Percentiles rank a stretch among this genome's conserved stretches.
Evolutionary conservation across 2,888 invertebrate species (phyloP).

Genomic region (Agonopterix arenella): DNA sequence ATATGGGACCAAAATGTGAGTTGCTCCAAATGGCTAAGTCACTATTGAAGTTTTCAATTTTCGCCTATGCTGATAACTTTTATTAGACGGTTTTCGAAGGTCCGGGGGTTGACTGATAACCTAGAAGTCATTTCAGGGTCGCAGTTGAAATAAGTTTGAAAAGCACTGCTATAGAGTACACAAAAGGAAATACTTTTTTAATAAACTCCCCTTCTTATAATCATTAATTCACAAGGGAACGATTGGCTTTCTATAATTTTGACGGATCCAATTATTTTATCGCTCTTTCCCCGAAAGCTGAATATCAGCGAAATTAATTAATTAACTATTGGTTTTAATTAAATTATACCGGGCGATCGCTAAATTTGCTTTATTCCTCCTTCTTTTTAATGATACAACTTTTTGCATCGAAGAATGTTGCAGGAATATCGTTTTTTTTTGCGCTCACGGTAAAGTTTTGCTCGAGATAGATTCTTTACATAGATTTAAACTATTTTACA

Average conservation of each 20-base stretch:
- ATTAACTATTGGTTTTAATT: conserved; percentile 66
- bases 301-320: conserved; percentile 60
- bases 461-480: too few relatives aligned
- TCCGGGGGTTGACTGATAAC: too few relatives aligned
- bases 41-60: too few relatives aligned
- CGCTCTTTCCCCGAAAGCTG: conserved; percentile 42
- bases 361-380: conserved; percentile 40
- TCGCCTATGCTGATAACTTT: too few relatives aligned
- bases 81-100: too few relatives aligned
- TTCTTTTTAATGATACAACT: neutral
- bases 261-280: conserved; percentile 67
- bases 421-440: too few relatives aligned
- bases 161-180: neutral
- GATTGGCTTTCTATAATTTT: conserved; percentile 64
- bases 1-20: too few relatives aligned
- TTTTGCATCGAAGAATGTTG: neutral
- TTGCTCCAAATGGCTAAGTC: too few relatives aligned
- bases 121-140: too few relatives aligned
- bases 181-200: conserved; percentile 34
- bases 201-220: conserved; percentile 33
- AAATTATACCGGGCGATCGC: conserved; percentile 42
- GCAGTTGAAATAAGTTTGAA: too few relatives aligned
- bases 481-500: too few relatives aligned
- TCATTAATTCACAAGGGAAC: conserved; percentile 50
- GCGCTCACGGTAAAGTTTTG: too few relatives aligned